Base-by-base conservation (phyloP, 2,113 vertebrate genomes). In the Asarcornis scutulata region DNA sequence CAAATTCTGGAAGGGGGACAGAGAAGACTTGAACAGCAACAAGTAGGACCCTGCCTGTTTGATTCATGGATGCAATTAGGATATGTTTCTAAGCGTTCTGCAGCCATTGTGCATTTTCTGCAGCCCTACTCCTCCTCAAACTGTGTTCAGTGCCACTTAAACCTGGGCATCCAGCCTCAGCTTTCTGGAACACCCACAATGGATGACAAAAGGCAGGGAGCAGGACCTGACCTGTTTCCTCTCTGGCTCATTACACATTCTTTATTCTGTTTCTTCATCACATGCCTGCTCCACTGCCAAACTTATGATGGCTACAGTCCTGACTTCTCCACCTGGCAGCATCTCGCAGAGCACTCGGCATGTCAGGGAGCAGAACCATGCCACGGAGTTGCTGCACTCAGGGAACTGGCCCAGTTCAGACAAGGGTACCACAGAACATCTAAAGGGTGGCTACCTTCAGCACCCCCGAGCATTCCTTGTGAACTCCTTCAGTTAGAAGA, bases 331-430 rank as follows among this genome's bases (percentile, higher is more conserved):
- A 53, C 29, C 59, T 40, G n/a, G 46, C 23, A 17, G n/a, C n/a
- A 60, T 17, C 21, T 56, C 42, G 6, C 42, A 44, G 40, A 36
- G 36, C 4, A 1, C 14, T 53, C 20, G 16, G 16, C 11, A 6
- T 50, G 18, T 55, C 5, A 27, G 11, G 38, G 34, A 76, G 18
- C 46, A 56, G 68, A 66, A 76, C 15, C 23, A 40, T 0, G 2
- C 27, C 1, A 3, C 17, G 38, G 44, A 88, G 58, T 76, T 0
- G 1, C 29, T 78, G 53, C 2, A 2, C 31, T 18, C 16, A 8
- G n/a, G 36, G 32, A 69, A 5, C 52, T n/a, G 25, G 17, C 32
- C 34, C 48, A 50, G 46, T 20, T 20, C 46, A 60, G 58, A 32
- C 10, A 36, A 23, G 8, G 25, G 31, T 26, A 74, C 53, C 53